Evolutionary conservation across 2,888 invertebrate species (phyloP).

Genomic region (Gortyna flavago): DNA sequence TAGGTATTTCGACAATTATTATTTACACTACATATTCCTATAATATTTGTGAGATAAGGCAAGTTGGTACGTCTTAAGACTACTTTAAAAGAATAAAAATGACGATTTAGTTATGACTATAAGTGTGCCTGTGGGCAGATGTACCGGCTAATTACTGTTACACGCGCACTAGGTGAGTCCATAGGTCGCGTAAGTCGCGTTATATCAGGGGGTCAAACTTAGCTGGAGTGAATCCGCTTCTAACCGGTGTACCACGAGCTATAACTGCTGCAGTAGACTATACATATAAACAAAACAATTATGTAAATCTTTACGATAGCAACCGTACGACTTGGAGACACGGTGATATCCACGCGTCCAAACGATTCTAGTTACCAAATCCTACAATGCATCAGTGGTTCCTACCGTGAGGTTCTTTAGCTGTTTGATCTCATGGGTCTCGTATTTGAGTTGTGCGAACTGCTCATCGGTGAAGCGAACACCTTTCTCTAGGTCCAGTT

Average conservation of each 20-base stretch:
- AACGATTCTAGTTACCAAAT: slow-evolving; percentile 52
- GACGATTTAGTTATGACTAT: slow-evolving; percentile 11
- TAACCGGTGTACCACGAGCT: slow-evolving; percentile 76
- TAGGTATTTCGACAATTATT: neutral
- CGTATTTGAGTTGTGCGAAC: slow-evolving; percentile 91
- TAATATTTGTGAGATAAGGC: neutral
- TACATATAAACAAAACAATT: slow-evolving; percentile 52
- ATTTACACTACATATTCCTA: neutral
- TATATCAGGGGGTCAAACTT: slow-evolving; percentile 68
- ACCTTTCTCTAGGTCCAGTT: slow-evolving; percentile 88
- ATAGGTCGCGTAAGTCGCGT: slow-evolving; percentile 57
- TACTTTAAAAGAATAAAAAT: slow-evolving; percentile 5
- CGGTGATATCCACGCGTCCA: slow-evolving; percentile 52
- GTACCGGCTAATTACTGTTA: slow-evolving; percentile 42
- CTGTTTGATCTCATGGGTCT: slow-evolving; percentile 90
- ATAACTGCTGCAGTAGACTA: slow-evolving; percentile 55
- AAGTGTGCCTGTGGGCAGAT: slow-evolving; percentile 14
- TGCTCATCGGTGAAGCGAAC: slow-evolving; percentile 90
- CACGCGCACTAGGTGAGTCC: slow-evolving; percentile 62
- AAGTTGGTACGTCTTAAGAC: neutral
- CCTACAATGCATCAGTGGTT: neutral
- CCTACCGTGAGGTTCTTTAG: slow-evolving; percentile 90
- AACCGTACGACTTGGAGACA: slow-evolving; percentile 58
- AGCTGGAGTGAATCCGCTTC: slow-evolving; percentile 70
- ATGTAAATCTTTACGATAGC: slow-evolving; percentile 47